A percentile compares a stretch with the other conserved stretches of the same genome.
These are phyloP conservation scores for Paracentrotus lividus DNA, from an alignment of 53 echinoderm and acorn worm species.

Conservation along the genomic window DNA sequence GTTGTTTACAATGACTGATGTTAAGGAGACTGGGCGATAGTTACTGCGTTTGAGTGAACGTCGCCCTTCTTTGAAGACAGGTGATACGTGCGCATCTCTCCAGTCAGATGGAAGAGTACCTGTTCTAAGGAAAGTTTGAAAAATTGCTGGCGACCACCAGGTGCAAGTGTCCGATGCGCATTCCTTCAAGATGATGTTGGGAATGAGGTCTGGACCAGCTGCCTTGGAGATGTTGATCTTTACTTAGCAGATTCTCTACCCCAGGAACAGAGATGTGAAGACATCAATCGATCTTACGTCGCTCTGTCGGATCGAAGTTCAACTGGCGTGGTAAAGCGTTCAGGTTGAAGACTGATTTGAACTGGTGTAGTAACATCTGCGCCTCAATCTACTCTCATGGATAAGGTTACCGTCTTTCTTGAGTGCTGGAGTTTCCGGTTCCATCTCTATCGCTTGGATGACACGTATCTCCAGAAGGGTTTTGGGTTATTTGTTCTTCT, in stretches of 20 bases:
- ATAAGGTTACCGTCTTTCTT: background rate
- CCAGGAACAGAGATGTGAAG: conserved; percentile 5
- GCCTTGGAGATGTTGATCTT: conserved; percentile 9
- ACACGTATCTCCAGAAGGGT: background rate
- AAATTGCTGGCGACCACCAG: background rate
- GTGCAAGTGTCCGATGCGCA: conserved; percentile 4
- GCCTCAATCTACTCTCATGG: background rate
- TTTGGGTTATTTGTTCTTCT: background rate
- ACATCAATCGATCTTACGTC: background rate
- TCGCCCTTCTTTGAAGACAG: conserved; percentile 74
- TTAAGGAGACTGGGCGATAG: conserved; percentile 79
- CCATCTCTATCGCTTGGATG: background rate
- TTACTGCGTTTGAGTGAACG: conserved; percentile 46
- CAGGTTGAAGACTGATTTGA: background rate
- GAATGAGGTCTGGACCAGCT: background rate
- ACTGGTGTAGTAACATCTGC: conserved; percentile 1
- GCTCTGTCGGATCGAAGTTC: background rate
- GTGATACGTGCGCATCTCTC: conserved; percentile 63
- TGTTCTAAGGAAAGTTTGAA: background rate
- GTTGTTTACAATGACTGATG: conserved; percentile 70
- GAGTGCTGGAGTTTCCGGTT: background rate
- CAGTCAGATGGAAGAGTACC: conserved; percentile 33
- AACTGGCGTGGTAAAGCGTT: background rate
- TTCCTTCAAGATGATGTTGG: conserved; percentile 16
- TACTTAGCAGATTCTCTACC: conserved; percentile 28